Conservation (phyloP, 2,888 invertebrate species). For the Corythucha ciliata region DNA sequence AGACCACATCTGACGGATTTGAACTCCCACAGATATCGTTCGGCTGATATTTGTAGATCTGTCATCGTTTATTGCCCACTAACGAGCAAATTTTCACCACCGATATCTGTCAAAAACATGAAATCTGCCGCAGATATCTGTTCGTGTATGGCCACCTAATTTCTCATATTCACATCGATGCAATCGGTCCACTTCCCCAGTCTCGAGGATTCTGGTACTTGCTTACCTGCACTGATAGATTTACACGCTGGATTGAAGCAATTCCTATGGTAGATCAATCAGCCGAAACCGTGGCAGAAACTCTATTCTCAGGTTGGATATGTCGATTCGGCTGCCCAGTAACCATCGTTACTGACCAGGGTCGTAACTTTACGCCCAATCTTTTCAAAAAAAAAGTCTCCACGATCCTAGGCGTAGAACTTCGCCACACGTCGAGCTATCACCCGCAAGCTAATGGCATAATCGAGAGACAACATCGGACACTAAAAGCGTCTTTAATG, state of each 20-base stretch:
- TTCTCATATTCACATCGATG: conserved; percentile 1
- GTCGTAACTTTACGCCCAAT: conserved; percentile 8
- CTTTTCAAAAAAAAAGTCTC: conserved; percentile 7
- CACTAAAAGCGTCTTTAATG: conserved; percentile 16
- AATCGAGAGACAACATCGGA: conserved; percentile 10
- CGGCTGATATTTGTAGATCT: no score
- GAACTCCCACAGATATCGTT: no score
- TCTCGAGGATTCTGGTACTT: conserved; percentile 3
- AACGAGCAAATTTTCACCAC: no score
- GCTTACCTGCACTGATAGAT: conserved; percentile 3
- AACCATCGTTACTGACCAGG: conserved; percentile 12
- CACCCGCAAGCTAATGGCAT: conserved; percentile 14
- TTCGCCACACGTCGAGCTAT: conserved; percentile 10
- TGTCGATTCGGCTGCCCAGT: conserved; percentile 16
- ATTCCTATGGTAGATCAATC: conserved; percentile 10
- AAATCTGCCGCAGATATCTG: no score
- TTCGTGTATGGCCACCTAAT: no score
- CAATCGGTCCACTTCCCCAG: conserved; percentile 9
- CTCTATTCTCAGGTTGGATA: conserved; percentile 14
- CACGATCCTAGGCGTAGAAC: background rate
- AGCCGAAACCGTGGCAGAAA: conserved; percentile 2
- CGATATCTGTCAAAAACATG: no score
- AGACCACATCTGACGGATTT: no score
- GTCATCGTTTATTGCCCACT: no score
- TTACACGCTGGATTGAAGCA: conserved; percentile 18